Base-by-base conservation (phyloP, 2,113 vertebrate genomes). In the Hippolais icterina region DNA sequence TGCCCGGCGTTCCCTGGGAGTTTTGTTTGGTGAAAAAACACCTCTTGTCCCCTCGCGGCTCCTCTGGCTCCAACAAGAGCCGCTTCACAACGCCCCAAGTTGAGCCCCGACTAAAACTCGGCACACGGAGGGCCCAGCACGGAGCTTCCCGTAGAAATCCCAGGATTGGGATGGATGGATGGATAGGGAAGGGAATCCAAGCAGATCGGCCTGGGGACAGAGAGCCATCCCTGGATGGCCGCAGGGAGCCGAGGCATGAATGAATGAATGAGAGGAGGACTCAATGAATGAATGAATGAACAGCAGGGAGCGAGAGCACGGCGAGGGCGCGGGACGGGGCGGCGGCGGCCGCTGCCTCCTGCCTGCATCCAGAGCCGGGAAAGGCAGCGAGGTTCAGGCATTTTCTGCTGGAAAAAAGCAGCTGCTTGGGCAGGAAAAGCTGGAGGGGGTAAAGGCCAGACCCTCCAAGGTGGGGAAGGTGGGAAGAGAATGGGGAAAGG, bases 1-100 rank as follows among this genome's bases (percentile, higher is more conserved):
- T 95, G 97, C 96, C 83, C 97, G 94, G 93, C 92, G 60, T 91
- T 97, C 78, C 19, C 91, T 23, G 71, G 56, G 89, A 98, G 97
- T 97, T 97, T 97, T 97, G 96, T 98, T 98, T 98, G 97, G 95
- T 98, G 97, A 98, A 98, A 98, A 98, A 98, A 98, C 98, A 98
- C 96, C 97, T 86, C 97, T 95, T 94, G 97, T 97, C 94, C 98
- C 97, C 98, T 97, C 87, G 68, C 95, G 95, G 93, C 65, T 95
- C 81, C 9, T 39, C 37, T 11, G 78, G 46, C 57, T 74, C 82
- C 56, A 5, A 44, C 98, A 94, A 97, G 97, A 97, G 97, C 95
- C 80, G 90, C 98, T 97, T 97, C 98, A 93, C 96, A 33, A 52
- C 12, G 22, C 41, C 79, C 92, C 63, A 0, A 89, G 94, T 74